Percentiles rank a stretch among this genome's conserved stretches.
Conservation (phyloP, 2,113 vertebrate species). For the Stercorarius parasiticus region DNA sequence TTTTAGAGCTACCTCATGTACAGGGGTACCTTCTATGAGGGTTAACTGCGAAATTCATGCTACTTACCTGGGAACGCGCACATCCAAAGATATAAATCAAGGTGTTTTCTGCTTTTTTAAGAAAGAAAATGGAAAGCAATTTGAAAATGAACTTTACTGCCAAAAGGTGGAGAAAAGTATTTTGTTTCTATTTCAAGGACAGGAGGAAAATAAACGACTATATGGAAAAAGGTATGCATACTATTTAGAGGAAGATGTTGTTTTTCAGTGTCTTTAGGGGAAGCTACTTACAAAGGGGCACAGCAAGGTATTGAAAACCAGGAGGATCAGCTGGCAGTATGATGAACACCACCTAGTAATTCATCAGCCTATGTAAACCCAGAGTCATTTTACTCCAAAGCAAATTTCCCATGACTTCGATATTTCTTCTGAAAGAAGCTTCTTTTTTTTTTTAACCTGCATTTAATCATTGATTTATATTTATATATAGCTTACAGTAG, state of each 20-base stretch:
- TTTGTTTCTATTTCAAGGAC: neutral
- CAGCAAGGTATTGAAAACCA: neutral
- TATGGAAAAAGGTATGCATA: neutral
- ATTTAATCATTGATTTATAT: neutral
- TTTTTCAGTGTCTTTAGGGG: neutral
- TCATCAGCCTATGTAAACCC: neutral
- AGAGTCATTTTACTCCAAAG: neutral
- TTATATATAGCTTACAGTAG: neutral
- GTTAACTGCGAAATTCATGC: neutral
- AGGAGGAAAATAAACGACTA: neutral
- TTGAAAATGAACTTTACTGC: neutral
- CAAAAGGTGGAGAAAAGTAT: neutral
- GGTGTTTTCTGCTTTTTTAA: neutral
- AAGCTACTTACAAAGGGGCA: neutral
- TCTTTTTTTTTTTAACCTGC: neutral
- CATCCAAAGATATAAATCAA: neutral
- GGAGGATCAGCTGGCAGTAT: neutral
- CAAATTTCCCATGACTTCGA: neutral
- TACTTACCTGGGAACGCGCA: neutral
- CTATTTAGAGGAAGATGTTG: neutral
- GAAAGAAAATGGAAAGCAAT: neutral
- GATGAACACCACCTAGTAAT: neutral
- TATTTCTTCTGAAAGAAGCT: neutral
- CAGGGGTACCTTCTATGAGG: neutral
- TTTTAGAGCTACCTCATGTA: neutral